Conservation (phyloP, 2,797 vertebrate species). For the Pseudocheirus occidentalis region DNA sequence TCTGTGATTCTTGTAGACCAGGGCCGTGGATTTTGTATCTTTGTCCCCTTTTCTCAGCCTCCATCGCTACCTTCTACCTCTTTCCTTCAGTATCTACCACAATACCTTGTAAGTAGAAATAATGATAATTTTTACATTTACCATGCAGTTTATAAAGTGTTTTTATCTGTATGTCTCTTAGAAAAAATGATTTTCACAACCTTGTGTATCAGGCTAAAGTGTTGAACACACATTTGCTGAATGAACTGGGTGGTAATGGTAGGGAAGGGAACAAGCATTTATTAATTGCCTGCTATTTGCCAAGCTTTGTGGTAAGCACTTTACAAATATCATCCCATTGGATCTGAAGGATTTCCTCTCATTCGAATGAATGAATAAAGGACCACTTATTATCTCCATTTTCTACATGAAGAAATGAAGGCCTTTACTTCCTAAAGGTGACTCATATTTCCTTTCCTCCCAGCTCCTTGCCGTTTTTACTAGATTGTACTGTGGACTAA, state of each 20-base stretch:
- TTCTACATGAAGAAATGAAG: background rate
- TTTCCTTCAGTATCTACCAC: background rate
- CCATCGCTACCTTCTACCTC: background rate
- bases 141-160: background rate
- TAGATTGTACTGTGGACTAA: background rate
- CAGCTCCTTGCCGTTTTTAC: background rate
- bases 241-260: background rate
- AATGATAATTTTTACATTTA: background rate
- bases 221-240: background rate
- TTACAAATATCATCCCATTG: background rate
- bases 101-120: background rate
- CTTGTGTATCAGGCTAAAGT: background rate
- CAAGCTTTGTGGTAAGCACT: background rate
- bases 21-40: background rate
- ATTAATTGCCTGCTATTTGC: background rate
- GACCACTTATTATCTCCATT: background rate
- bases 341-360: background rate
- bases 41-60: background rate
- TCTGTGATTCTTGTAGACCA: background rate
- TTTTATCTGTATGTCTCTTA: background rate
- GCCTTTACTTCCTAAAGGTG: background rate
- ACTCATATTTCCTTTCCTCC: background rate
- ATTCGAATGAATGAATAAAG: background rate
- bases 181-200: background rate
- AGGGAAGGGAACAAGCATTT: background rate